These are phyloP conservation scores for Heteromyza rotundicornis DNA, from an alignment of 2,888 invertebrate genomes.

Conservation along the genomic window DNA sequence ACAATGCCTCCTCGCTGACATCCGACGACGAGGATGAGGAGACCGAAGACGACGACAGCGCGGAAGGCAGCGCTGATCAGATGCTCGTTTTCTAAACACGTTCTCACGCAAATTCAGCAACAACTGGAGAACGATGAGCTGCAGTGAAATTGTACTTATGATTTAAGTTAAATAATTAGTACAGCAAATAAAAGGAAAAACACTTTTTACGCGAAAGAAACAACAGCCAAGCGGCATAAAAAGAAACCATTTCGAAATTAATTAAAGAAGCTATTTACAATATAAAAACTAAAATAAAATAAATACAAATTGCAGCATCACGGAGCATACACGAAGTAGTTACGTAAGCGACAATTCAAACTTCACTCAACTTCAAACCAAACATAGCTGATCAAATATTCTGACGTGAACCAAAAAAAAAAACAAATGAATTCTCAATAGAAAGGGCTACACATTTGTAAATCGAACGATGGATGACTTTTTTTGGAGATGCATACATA, in stretches of 20 bases:
- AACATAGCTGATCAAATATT: no score
- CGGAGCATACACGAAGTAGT: no score
- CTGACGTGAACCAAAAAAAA: no score
- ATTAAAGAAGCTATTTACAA: background rate
- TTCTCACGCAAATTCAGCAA: conserved; percentile 19
- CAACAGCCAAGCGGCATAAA: conserved; percentile 6
- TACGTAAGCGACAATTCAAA: no score
- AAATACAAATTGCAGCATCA: background rate
- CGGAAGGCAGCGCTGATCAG: conserved; percentile 80
- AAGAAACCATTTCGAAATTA: background rate
- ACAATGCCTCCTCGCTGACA: conserved; percentile 68
- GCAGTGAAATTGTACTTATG: conserved; percentile 21
- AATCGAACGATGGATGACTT: background rate
- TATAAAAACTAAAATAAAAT: background rate
- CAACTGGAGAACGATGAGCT: conserved; percentile 20
- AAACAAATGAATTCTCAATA: conserved; percentile 9
- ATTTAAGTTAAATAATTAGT: background rate
- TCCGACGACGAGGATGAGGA: conserved; percentile 78
- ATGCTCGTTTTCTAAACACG: conserved; percentile 74
- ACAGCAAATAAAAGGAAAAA: conserved; percentile 12
- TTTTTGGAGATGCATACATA: background rate
- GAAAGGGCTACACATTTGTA: no score
- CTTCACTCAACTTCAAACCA: no score
- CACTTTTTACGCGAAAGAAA: conserved; percentile 16
- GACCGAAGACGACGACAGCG: conserved; percentile 72